phyloP scores from a whole-genome alignment of 2,888 invertebrate genomes.

The Dicyrtomina minuta region DNA sequence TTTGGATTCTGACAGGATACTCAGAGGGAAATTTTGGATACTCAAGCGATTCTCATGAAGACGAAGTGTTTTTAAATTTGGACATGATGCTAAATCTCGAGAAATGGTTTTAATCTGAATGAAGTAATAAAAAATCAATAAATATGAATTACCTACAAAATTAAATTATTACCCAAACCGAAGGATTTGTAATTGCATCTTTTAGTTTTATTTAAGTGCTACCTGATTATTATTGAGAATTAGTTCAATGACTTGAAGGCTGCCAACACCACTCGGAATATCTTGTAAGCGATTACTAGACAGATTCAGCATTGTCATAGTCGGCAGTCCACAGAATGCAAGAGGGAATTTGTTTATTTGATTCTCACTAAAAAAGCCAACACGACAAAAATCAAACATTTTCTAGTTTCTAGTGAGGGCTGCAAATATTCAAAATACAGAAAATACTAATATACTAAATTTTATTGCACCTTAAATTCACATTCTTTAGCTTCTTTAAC shows the following conservation, averaged over 20 bases:
- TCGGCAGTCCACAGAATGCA: conserved; percentile 75
- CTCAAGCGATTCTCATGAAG: conserved; percentile 94
- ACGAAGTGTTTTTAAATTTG: conserved; percentile 83
- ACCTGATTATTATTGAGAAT: conserved; percentile 96
- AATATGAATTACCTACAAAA: neutral
- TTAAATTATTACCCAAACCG: too few species aligned
- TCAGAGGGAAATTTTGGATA: conserved; percentile 71
- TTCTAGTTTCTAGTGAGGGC: neutral
- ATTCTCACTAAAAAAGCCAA: conserved; percentile 66
- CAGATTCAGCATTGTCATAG: conserved; percentile 83
- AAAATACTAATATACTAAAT: neutral
- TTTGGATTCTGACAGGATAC: conserved; percentile 79
- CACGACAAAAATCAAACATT: neutral
- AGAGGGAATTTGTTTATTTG: conserved; percentile 76
- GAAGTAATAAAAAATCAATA: neutral
- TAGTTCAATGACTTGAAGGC: conserved; percentile 80
- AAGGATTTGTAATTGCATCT: too few species aligned
- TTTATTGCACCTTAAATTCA: conserved; percentile 46
- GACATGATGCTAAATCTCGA: conserved; percentile 71
- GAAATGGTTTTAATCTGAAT: conserved; percentile 57
- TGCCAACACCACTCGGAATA: conserved; percentile 72
- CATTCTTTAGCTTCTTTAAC: conserved; percentile 48
- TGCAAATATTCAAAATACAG: neutral
- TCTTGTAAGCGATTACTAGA: conserved; percentile 80
- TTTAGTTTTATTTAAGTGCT: conserved; percentile 25